Conservation (phyloP, 2,888 invertebrate species). For the Hermaeophaga mercurialis region DNA sequence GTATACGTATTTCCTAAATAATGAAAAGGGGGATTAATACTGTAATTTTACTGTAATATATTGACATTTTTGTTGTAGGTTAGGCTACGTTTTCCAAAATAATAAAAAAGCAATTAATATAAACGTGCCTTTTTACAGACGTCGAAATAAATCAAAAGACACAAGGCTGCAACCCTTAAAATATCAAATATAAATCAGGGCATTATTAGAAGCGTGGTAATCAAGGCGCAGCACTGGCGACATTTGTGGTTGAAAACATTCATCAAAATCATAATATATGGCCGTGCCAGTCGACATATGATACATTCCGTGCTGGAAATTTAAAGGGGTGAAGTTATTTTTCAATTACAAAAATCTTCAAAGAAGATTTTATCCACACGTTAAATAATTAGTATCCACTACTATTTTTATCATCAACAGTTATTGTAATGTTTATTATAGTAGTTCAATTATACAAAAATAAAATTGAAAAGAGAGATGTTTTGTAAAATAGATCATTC, state of each 20-base stretch:
- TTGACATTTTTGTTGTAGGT: too few species aligned
- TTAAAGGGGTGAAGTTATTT: slow-evolving; percentile 22
- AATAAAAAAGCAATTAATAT: slow-evolving; percentile 7
- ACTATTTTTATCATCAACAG: too few species aligned
- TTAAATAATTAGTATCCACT: too few species aligned
- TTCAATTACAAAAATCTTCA: slow-evolving; percentile 13
- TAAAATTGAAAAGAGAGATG: too few species aligned
- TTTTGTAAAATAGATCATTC: too few species aligned
- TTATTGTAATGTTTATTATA: too few species aligned
- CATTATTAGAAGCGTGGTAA: slow-evolving; percentile 51
- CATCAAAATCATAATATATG: slow-evolving; percentile 21
- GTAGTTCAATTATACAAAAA: too few species aligned
- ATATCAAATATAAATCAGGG: slow-evolving; percentile 52
- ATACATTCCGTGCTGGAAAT: slow-evolving; percentile 15
- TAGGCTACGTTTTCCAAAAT: too few species aligned
- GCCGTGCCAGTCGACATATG: slow-evolving; percentile 12
- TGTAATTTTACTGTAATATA: too few species aligned
- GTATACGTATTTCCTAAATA: too few species aligned
- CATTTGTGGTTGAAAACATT: slow-evolving; percentile 45
- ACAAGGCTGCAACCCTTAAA: slow-evolving; percentile 42
- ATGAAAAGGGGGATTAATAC: too few species aligned
- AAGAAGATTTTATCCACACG: too few species aligned
- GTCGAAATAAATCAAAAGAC: slow-evolving; percentile 44
- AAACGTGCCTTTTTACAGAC: slow-evolving; percentile 15
- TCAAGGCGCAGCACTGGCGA: slow-evolving; percentile 44